A percentile compares a stretch with the other conserved stretches of the same genome.
Evolutionary conservation across 2,888 invertebrate genomes (phyloP).

Genomic region (Zaprionus obscuricornis): DNA sequence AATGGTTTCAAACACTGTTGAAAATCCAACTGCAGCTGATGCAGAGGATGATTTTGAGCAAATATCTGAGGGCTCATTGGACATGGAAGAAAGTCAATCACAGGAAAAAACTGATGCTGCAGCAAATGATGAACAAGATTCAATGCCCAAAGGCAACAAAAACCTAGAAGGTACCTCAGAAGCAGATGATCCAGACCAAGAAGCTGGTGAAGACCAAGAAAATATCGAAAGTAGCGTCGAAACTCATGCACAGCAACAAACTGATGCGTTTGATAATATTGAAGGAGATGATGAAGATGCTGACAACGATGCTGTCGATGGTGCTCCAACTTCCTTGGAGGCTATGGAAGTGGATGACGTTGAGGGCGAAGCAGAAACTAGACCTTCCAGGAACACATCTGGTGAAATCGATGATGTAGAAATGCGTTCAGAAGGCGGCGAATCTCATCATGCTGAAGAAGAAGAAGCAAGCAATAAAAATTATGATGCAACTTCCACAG

Average conservation of each 20-base stretch:
- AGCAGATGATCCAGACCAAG: conserved; percentile 11
- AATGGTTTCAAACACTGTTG: conserved; percentile 1
- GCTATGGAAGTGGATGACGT: conserved; percentile 63
- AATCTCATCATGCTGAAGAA: conserved; percentile 40
- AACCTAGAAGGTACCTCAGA: not conserved
- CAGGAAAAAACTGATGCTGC: conserved; percentile 51
- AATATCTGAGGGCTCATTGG: conserved; percentile 78
- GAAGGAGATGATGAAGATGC: conserved; percentile 69
- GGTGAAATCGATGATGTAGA: conserved; percentile 55
- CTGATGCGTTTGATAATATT: conserved; percentile 60
- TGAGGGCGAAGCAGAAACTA: conserved; percentile 54
- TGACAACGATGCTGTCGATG: conserved; percentile 76
- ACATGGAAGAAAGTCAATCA: conserved; percentile 73
- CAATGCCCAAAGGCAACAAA: conserved; percentile 10
- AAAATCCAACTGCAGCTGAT: conserved; percentile 38
- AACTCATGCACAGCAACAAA: conserved; percentile 37
- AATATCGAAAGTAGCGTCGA: conserved; percentile 44
- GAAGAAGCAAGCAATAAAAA: conserved; percentile 38
- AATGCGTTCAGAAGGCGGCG: conserved; percentile 56
- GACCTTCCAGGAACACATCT: conserved; percentile 28
- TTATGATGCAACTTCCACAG: conserved; percentile 22
- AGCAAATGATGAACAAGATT: conserved; percentile 19
- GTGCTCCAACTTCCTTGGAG: conserved; percentile 53
- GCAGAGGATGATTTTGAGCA: conserved; percentile 79
- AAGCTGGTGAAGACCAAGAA: conserved; percentile 17